phyloP scores from a whole-genome alignment of 2,113 vertebrate species.

The Thunnus maccoyii region DNA sequence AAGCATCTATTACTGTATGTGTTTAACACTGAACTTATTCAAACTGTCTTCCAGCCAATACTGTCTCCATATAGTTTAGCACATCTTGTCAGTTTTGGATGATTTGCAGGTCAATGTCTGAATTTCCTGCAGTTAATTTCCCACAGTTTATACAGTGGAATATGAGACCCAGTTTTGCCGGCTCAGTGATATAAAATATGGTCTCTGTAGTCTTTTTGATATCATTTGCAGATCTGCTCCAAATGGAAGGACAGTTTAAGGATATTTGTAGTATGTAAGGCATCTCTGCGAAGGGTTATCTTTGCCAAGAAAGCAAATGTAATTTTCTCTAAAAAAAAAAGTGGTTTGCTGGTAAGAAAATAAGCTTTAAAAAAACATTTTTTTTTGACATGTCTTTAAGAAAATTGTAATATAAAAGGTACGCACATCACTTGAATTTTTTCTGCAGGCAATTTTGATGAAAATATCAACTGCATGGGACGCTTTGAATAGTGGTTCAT shows the following conservation, averaged over 20 bases:
- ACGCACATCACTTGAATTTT: conserved; percentile 20
- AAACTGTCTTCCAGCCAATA: conserved; percentile 43
- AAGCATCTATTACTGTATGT: neutral
- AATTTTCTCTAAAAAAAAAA: conserved; percentile 35
- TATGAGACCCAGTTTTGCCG: conserved; percentile 57
- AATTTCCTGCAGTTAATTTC: conserved; percentile 66
- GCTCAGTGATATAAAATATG: conserved; percentile 55
- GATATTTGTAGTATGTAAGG: conserved; percentile 22
- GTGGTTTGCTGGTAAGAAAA: conserved; percentile 12
- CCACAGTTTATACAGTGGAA: conserved; percentile 71
- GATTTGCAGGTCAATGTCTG: conserved; percentile 70
- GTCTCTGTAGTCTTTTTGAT: conserved; percentile 55
- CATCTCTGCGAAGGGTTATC: conserved; percentile 26
- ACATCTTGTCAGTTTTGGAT: conserved; percentile 59
- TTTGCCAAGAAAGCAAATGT: conserved; percentile 22
- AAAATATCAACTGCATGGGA: conserved; percentile 29
- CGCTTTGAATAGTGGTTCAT: conserved; percentile 32
- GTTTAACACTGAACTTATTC: neutral
- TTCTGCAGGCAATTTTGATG: conserved; percentile 30
- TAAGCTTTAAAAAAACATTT: neutral
- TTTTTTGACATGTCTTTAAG: conserved; percentile 9
- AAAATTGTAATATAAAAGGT: conserved; percentile 15
- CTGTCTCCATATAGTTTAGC: conserved; percentile 44
- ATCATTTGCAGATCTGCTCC: conserved; percentile 54
- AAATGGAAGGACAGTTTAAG: conserved; percentile 33